Evolutionary conservation across 2,888 invertebrate genomes (phyloP), one percentile per base, ranked within the genome.

Genomic region (Melinaea marsaeus): DNA sequence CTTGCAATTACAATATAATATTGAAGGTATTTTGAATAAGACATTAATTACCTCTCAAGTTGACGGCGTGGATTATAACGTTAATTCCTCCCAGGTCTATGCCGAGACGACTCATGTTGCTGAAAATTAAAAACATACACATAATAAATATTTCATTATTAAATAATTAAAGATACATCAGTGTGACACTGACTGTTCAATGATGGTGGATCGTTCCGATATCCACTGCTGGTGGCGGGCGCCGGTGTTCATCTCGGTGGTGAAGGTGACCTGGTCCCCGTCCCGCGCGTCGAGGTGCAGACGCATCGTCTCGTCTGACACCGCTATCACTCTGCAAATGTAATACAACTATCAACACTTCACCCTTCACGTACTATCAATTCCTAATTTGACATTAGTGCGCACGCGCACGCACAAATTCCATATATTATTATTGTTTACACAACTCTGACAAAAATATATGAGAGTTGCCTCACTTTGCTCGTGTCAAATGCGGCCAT

Each of bases 401-500:
- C n/a, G n/a, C n/a, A n/a, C n/a, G n/a, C n/a, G n/a, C n/a, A n/a
- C n/a, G n/a, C n/a, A n/a, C n/a, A n/a, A 32, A 46, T 60, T 60
- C 32, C 2, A 37, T 37, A 37, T 7, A 37, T 37, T 37, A 9
- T 0, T 42, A 9, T 42, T 42, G 7, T 9, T 9, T 42, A 42
- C 11, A 42, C 9, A 42, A 11, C 48, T 4, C 13, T 47, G 47
- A 11, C 37, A 37, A 42, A 9, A 42, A 48, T 48, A 9, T 48
- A n/a, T 22, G 0, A n/a, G n/a, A n/a, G 32, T 4, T 37, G 13
- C 3, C 92, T 86, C 83, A 94, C 93, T 92, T 93, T 13, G 96
- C 97, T 83, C 96, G 95, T n/a, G 93, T 92, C 61, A 99, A 92
- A 88, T 98, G 97, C 0, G 99, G 99, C 98, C 98, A 99, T 4